Base-by-base conservation (phyloP, 2,113 vertebrate species). In the Nannobrachium achirus region DNA sequence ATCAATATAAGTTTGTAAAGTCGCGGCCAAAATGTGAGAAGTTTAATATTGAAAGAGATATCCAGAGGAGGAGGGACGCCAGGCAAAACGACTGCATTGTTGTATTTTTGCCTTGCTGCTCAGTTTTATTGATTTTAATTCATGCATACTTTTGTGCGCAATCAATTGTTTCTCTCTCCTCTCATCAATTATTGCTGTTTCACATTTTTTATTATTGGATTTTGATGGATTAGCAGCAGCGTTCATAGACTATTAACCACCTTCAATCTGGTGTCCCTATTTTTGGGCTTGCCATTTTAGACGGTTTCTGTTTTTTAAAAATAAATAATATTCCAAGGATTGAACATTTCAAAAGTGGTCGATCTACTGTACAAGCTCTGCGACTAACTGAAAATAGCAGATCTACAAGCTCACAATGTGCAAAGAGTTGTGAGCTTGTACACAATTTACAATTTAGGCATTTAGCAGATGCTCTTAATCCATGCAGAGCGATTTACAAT, bases 151-250 rank as follows among this genome's bases (percentile, higher is more conserved):
- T 80, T 71, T 20, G 5, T 53, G 11, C 40, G 48, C 40, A 20
- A 40, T 75, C 51, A 52, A 56, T 65, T 72, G 55, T 75, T 78
- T 72, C 33, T 42, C 48, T 10, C 7, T 55, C 33, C 40, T 58
- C 20, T 86, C 77, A 85, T 85, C 88, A 71, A 74, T 78, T 79
- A 64, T 77, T 84, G 86, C 89, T 88, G 69, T 90, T 88, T 75
- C 79, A 80, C 73, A 79, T 81, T 63, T 88, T 82, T 3, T 33
- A 33, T 33, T 71, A 86, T 77, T 89, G 83, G 81, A 89, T 91
- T 91, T 88, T 57, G 57, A 67, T 87, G 87, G 86, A 91, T 90
- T 91, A 90, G 73, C 25, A 33, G 25, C 81, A 87, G 80, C 62
- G 42, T 82, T 89, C 85, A 87, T 68, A 83, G 86, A 82, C 89